These are phyloP conservation scores for Nettapus auritus DNA, from an alignment of 2,113 vertebrate genomes.

Conservation along the genomic window DNA sequence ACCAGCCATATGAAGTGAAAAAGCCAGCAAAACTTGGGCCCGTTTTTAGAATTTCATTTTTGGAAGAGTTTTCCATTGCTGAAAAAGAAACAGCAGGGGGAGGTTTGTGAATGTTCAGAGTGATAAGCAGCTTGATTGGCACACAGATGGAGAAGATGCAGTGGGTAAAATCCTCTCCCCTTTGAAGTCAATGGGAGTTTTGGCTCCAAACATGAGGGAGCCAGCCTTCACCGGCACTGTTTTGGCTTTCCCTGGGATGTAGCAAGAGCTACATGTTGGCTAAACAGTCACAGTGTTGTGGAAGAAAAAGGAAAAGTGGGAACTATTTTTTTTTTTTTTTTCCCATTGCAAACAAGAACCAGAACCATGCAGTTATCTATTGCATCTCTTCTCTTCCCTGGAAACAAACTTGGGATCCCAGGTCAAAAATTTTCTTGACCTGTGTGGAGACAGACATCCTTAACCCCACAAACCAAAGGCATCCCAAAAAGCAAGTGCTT, in stretches of 20 bases:
- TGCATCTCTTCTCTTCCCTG: not conserved
- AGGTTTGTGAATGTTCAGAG: not conserved
- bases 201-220: accelerated
- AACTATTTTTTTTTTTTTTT: not conserved
- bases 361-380: not conserved
- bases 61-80: constrained; percentile 17
- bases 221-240: accelerated
- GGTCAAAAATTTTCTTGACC: not conserved
- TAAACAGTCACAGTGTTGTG: not conserved
- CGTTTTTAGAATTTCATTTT: constrained; percentile 15
- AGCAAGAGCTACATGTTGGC: not conserved
- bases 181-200: not conserved
- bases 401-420: not conserved
- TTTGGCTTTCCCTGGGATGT: not conserved
- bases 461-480: not conserved
- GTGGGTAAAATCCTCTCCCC: not conserved
- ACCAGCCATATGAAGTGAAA: not conserved
- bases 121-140: not conserved
- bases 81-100: not conserved
- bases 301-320: not conserved
- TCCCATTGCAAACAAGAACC: not conserved
- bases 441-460: not conserved
- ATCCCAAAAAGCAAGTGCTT: not conserved
- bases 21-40: not conserved
- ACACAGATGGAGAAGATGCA: not conserved